phyloP scores from a whole-genome alignment of 2,113 vertebrate genomes.

The Tachycineta bicolor region DNA sequence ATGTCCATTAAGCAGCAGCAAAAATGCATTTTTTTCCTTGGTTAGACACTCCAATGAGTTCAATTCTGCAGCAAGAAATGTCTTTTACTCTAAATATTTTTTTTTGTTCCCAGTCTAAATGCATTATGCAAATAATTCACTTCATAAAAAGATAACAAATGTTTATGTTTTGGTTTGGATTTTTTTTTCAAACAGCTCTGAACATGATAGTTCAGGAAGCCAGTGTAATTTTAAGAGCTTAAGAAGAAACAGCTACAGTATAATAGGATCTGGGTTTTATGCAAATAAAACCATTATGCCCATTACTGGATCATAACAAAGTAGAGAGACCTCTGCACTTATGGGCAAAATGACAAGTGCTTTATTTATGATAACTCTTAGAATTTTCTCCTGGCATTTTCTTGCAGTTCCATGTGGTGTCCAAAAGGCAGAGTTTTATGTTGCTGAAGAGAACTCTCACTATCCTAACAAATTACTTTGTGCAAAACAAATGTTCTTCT shows the following conservation, averaged over 20 bases:
- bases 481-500: background rate
- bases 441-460: background rate
- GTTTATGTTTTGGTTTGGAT: background rate
- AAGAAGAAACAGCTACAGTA: slow-evolving; percentile 40
- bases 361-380: slow-evolving; percentile 56
- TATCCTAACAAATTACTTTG: slow-evolving; percentile 9
- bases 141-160: slow-evolving; percentile 51
- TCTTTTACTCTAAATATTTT: background rate
- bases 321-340: slow-evolving; percentile 60
- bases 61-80: background rate
- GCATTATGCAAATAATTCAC: slow-evolving; percentile 46
- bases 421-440: slow-evolving; percentile 15
- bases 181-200: background rate
- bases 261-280: slow-evolving; percentile 65
- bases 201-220: slow-evolving; percentile 21
- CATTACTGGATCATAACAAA: slow-evolving; percentile 54
- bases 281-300: slow-evolving; percentile 60
- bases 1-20: background rate
- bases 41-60: background rate
- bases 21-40: background rate
- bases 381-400: slow-evolving; percentile 36
- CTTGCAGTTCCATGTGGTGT: background rate
- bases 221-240: slow-evolving; percentile 43
- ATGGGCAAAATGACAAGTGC: slow-evolving; percentile 18
- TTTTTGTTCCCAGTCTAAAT: slow-evolving; percentile 4